Percentiles rank a stretch among this genome's conserved stretches.
These are phyloP conservation scores for Eptesicus fuscus DNA, from an alignment of 2,113 vertebrate species.

Conservation along the genomic window DNA sequence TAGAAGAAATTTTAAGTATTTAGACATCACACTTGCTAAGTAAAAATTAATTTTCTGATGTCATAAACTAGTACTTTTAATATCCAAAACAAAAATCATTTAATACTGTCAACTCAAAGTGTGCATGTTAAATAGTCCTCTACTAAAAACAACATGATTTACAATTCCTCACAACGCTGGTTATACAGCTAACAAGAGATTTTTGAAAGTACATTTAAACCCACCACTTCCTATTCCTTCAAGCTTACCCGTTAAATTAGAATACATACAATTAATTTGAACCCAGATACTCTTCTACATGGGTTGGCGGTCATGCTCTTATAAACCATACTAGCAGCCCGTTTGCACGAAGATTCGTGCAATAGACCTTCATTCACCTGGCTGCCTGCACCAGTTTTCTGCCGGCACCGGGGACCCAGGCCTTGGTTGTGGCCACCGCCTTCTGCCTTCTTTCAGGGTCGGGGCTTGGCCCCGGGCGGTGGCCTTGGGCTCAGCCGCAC, in stretches of 20 bases:
- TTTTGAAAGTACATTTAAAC: background rate
- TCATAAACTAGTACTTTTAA: background rate
- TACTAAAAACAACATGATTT: background rate
- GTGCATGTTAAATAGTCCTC: slow-evolving; percentile 20
- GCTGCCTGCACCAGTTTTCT: too few species aligned
- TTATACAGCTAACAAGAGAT: background rate
- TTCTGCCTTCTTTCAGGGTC: too few species aligned
- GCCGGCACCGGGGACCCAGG: too few species aligned
- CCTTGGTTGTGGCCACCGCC: too few species aligned
- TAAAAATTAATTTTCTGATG: background rate
- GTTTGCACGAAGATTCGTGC: too few species aligned
- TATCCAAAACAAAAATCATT: background rate
- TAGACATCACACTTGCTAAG: background rate
- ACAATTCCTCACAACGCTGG: slow-evolving; percentile 10
- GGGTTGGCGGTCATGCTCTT: background rate
- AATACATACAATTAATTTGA: background rate
- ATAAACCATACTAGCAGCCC: background rate
- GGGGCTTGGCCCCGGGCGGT: too few species aligned
- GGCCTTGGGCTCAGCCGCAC: too few species aligned
- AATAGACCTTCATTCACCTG: too few species aligned
- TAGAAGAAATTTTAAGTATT: background rate
- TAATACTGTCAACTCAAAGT: background rate
- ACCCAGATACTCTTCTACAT: background rate
- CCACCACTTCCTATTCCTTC: background rate
- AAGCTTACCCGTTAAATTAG: background rate